These are phyloP conservation scores for Drosophila lacertosa DNA, from an alignment of 1,140 invertebrate genomes.

Conservation along the genomic window DNA sequence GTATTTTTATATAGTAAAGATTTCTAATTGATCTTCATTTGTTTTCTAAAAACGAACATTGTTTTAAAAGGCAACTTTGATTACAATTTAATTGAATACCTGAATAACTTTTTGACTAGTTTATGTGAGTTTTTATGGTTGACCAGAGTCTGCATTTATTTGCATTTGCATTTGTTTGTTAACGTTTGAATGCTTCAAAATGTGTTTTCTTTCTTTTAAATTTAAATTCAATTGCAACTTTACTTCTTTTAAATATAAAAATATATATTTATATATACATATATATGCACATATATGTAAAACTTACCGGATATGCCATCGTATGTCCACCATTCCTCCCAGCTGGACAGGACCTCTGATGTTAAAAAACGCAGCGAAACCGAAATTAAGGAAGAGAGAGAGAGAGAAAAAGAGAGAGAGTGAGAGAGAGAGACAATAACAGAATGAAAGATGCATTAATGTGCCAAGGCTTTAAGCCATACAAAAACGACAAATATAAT, in stretches of 20 bases:
- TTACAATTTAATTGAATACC: too few species aligned
- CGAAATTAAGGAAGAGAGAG: too few species aligned
- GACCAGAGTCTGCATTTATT: too few species aligned
- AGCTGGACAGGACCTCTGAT: slow-evolving; percentile 89
- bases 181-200: too few species aligned
- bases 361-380: slow-evolving; percentile 67
- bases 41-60: too few species aligned
- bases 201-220: too few species aligned
- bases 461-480: slow-evolving; percentile 28
- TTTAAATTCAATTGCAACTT: background rate
- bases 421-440: slow-evolving; percentile 19
- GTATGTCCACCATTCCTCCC: slow-evolving; percentile 98
- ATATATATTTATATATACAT: background rate
- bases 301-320: slow-evolving; percentile 94
- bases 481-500: background rate
- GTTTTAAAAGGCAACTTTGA: too few species aligned
- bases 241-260: background rate
- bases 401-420: slow-evolving; percentile 3
- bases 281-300: background rate
- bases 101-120: too few species aligned
- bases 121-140: too few species aligned
- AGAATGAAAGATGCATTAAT: slow-evolving; percentile 34
- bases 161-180: too few species aligned
- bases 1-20: too few species aligned
- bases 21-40: too few species aligned